Base-by-base conservation (phyloP, 1,140 invertebrate genomes). In the Drosophila bipectinata region DNA sequence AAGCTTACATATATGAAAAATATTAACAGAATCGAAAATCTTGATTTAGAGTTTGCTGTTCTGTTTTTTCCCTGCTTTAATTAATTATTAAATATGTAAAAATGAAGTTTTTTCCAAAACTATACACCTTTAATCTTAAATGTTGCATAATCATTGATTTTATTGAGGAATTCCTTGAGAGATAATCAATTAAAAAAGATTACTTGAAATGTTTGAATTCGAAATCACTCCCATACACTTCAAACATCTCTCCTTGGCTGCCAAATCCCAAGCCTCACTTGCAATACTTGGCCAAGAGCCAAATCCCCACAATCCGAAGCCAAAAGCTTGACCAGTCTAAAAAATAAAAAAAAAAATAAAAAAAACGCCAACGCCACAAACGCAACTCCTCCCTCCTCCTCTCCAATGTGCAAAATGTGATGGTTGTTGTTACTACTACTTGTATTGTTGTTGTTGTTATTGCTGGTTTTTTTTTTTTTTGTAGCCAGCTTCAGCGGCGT, bases 401-500 rank as follows among this genome's bases (percentile, higher is more conserved):
- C 52, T 51, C 51, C 47, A 69, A 68, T 48, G 66, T 55, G 63
- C 66, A 57, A 68, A 69, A 48, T 47, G 37, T 49, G 54, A 47
- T 62, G 73, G 68, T 9, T 57, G 39, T 47, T 53, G 48, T 10
- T 34, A 48, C 39, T 49, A 52, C 57, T 4, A 44, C 14, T 44
- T 18, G 41, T 54, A 51, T 51, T 62, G 58, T 52, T 52, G 45
- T n/a, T 45, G 37, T 56, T 62, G 58, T 52, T 52, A 26, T n/a
- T 45, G 37, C 32, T 62, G 58, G 44, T 52, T 32, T n/a, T 45
- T 28, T 56, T 61, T 51, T 39, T 72, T 28, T 61, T 18, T 52
- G 47, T 24, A 55, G 49, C 41, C 73, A 60, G 14, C 79, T 53
- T 64, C 63, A 39, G 59, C 81, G 81, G 81, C 81, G 81, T 85